Evolutionary conservation across 2,113 vertebrate genomes (phyloP).

Genomic region (Sander lucioperca): DNA sequence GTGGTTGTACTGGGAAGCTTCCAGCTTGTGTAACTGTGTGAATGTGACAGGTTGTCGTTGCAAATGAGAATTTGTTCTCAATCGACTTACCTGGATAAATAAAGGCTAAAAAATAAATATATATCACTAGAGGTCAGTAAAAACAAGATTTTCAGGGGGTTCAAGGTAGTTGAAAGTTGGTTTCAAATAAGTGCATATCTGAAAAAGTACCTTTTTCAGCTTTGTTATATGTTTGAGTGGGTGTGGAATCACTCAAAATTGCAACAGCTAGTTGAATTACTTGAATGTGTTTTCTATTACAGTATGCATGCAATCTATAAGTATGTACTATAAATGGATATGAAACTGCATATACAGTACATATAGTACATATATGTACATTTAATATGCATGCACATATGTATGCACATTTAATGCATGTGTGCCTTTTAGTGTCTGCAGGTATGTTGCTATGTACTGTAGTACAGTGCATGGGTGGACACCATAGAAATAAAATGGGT

Average conservation of each 20-base stretch:
- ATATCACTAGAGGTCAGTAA: not conserved
- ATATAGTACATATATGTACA: not conserved
- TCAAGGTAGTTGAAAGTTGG: constrained; percentile 1
- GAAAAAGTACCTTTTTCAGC: not conserved
- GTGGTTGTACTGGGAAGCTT: too few relatives aligned
- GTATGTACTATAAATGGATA: constrained; percentile 10
- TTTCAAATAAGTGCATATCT: not conserved
- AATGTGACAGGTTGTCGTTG: too few relatives aligned
- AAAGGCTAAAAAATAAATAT: too few relatives aligned
- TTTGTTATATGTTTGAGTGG: constrained; percentile 4
- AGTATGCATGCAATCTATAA: not conserved
- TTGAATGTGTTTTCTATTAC: not conserved
- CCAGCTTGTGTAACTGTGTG: too few relatives aligned
- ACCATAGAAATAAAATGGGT: too few relatives aligned
- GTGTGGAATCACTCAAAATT: not conserved
- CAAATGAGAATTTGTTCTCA: too few relatives aligned
- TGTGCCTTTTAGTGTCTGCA: constrained; percentile 3
- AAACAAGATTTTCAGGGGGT: not conserved
- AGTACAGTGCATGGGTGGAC: not conserved
- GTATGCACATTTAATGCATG: not conserved
- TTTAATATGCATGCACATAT: constrained; percentile 7
- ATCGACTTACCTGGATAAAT: too few relatives aligned
- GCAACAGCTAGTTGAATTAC: constrained; percentile 21
- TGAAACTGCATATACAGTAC: not conserved
- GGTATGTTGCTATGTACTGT: not conserved